Evolutionary conservation across 2,113 vertebrate genomes (phyloP), one percentile per base, ranked within the genome.

Genomic region (Bubo bubo): DNA sequence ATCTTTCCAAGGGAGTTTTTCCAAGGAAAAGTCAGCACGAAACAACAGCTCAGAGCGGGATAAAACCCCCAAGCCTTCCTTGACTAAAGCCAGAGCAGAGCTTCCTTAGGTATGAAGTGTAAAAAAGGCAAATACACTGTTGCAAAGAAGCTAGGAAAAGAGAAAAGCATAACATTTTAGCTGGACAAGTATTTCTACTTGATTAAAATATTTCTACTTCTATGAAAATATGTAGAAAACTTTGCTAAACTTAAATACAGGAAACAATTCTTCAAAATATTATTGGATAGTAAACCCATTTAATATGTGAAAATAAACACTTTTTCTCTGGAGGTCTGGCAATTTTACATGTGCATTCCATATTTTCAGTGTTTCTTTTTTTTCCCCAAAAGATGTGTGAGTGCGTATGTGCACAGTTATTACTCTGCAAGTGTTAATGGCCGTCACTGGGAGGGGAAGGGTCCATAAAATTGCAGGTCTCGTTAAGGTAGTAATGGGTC

Each of bases 351-450:
- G 6, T 8, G 17, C 60, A 43, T 62, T 58, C 59, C 22, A 8
- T 64, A 49, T 76, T 85, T 89, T 63, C 22, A 20, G 49, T 47
- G 45, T 10, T 47, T 47, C 20, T 47, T 47, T 21, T 37, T 75
- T 60, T 55, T 1, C 1, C 47, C 52, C 5, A 0, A 32, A 88
- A 75, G 39, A 12, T 18, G 13, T 37, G 37, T 39, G 34, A n/a
- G 14, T 7, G 4, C 0, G 0, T 58, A 14, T 62, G 43, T 19
- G 58, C 49, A 22, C 34, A 74, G 32, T 37, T 75, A 24, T 15
- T 43, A 20, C 70, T 71, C 70, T 91, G 81, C 53, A 91, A 39
- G 24, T 53, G 39, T 59, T 79, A 79, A 62, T 15, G 30, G 37
- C 27, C 50, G 8, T 41, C 34, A 12, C 4, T 45, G 79, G 52